These are phyloP conservation scores for Stegostoma tigrinum DNA, from an alignment of 2,113 vertebrate genomes.

Conservation along the genomic window DNA sequence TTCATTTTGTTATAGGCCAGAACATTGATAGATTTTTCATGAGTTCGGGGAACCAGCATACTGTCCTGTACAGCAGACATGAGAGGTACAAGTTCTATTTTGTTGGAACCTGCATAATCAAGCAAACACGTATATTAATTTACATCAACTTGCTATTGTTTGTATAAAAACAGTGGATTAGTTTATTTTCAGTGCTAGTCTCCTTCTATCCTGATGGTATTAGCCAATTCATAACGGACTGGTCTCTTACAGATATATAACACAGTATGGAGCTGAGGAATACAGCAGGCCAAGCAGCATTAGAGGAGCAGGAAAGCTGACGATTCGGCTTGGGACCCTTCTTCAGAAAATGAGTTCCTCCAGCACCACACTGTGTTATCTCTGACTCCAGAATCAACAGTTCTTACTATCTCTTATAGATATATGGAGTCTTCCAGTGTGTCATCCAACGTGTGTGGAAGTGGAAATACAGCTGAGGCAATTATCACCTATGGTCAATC, in stretches of 20 bases:
- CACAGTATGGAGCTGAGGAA: too few relatives aligned
- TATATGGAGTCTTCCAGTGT: not conserved
- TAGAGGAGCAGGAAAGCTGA: too few relatives aligned
- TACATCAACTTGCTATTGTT: not conserved
- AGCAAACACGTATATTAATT: not conserved
- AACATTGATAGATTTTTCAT: constrained; percentile 28
- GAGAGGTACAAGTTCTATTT: constrained; percentile 7
- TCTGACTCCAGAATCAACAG: too few relatives aligned
- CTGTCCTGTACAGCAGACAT: not conserved
- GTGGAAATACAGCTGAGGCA: not conserved
- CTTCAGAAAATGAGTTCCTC: too few relatives aligned
- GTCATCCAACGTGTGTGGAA: not conserved
- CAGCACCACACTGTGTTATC: too few relatives aligned
- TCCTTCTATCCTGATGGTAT: not conserved
- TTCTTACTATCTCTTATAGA: not conserved
- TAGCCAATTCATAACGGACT: not conserved
- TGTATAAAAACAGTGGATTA: not conserved
- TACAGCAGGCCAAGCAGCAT: too few relatives aligned
- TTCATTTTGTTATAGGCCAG: not conserved
- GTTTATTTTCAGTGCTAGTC: not conserved
- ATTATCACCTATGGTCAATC: not conserved
- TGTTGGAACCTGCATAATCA: constrained; percentile 19
- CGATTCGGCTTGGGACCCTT: too few relatives aligned
- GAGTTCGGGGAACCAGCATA: not conserved
- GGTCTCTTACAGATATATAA: not conserved